These are phyloP conservation scores for Montipora foliosa DNA, from an alignment of 64 coral and sea anemone species.

Conservation along the genomic window DNA sequence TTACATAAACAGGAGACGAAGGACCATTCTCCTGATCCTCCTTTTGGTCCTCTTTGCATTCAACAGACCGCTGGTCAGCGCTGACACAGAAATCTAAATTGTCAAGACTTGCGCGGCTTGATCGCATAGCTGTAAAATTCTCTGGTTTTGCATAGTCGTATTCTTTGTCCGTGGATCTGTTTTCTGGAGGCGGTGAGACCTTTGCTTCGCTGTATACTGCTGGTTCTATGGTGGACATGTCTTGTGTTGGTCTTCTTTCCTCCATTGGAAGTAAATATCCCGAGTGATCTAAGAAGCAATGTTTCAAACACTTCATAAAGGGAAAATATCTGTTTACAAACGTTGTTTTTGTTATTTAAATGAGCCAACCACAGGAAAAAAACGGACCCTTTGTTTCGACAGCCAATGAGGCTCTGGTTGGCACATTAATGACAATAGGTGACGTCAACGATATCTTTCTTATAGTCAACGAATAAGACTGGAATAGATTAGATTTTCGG, in stretches of 20 bases:
- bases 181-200: background rate
- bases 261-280: slow-evolving; percentile 30
- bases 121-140: background rate
- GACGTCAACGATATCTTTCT: too few species aligned
- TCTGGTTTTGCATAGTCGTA: slow-evolving; percentile 34
- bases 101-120: slow-evolving; percentile 6
- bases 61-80: background rate
- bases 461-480: too few species aligned
- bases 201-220: background rate
- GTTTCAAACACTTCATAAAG: background rate
- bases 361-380: too few species aligned
- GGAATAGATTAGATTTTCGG: too few species aligned
- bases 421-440: too few species aligned
- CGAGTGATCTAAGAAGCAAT: slow-evolving; percentile 22
- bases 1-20: slow-evolving; percentile 4
- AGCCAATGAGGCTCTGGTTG: too few species aligned
- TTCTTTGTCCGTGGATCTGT: background rate
- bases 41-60: background rate
- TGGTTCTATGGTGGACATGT: background rate
- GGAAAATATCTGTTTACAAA: too few species aligned
- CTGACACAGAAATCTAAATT: background rate
- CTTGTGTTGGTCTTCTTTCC: background rate
- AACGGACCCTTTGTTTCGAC: too few species aligned
- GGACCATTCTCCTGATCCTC: background rate
- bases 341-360: too few species aligned